phyloP scores from a whole-genome alignment of 2,888 invertebrate species.

The Euplexia lucipara region DNA sequence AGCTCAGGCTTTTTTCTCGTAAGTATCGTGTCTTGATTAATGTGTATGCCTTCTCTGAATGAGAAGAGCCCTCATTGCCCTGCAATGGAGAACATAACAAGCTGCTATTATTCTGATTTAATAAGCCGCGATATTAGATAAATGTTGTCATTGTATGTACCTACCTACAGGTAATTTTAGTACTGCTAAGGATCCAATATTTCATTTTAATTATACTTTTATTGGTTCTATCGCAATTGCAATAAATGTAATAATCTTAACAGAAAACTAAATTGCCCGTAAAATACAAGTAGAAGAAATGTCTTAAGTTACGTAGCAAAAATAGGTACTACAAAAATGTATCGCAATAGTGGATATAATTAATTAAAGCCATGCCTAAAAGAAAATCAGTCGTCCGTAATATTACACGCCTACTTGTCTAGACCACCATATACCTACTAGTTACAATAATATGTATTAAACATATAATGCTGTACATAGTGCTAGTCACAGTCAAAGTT shows the following conservation, averaged over 20 bases:
- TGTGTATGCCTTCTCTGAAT: too few species aligned
- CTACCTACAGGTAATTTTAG: too few species aligned
- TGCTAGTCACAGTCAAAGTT: neutral
- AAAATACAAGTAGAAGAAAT: neutral
- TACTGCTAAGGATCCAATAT: neutral
- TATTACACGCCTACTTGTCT: conserved; percentile 19
- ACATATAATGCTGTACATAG: neutral
- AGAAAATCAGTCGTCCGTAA: conserved; percentile 16
- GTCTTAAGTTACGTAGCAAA: neutral
- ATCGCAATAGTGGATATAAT: conserved; percentile 9
- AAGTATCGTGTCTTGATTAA: too few species aligned
- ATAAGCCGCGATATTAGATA: neutral
- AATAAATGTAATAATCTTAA: neutral
- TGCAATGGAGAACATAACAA: too few species aligned
- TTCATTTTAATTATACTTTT: neutral
- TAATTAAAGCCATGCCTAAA: conserved; percentile 8
- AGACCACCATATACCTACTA: neutral
- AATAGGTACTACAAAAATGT: conserved; percentile 3
- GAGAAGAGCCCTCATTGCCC: too few species aligned
- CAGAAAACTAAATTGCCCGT: conserved; percentile 3
- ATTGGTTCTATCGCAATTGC: neutral
- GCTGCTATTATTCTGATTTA: too few species aligned
- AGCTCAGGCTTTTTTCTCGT: too few species aligned
- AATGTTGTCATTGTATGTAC: neutral
- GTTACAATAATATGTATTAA: neutral